Conservation (phyloP, 1,140 invertebrate species). For the Drosophila repleta region DNA sequence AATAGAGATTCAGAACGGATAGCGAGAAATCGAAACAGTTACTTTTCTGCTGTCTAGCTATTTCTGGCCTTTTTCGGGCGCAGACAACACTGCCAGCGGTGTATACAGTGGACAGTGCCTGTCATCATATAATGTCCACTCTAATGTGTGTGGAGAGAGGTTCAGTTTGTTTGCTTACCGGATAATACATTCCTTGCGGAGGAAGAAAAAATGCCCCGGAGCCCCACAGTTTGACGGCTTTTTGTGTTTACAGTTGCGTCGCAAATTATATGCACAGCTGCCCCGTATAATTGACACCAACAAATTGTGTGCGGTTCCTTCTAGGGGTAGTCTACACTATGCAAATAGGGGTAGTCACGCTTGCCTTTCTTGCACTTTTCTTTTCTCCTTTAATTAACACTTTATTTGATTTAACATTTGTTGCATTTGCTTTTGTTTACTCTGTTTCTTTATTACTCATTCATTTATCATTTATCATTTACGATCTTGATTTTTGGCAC, state of each 20-base stretch:
- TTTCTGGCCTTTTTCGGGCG: too few relatives aligned
- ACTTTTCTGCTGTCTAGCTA: too few relatives aligned
- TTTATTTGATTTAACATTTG: slow-evolving; percentile 31
- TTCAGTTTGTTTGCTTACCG: slow-evolving; percentile 87
- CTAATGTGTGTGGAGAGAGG: slow-evolving; percentile 29
- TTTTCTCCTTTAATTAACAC: slow-evolving; percentile 15
- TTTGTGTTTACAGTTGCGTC: slow-evolving; percentile 84
- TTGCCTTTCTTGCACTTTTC: slow-evolving; percentile 32
- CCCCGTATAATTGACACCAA: slow-evolving; percentile 19
- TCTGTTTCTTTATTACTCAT: slow-evolving; percentile 21
- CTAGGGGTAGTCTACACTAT: slow-evolving; percentile 24
- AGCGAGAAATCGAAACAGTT: too few relatives aligned
- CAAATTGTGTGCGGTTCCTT: slow-evolving; percentile 15
- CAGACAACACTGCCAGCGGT: too few relatives aligned
- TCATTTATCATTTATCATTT: slow-evolving; percentile 29
- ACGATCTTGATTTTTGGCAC: slow-evolving; percentile 52
- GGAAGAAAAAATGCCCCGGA: slow-evolving; percentile 96
- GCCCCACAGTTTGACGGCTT: slow-evolving; percentile 96
- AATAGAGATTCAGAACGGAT: too few relatives aligned
- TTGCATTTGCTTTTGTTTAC: slow-evolving; percentile 51
- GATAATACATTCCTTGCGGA: slow-evolving; percentile 96
- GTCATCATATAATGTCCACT: slow-evolving; percentile 12
- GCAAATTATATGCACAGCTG: slow-evolving; percentile 56
- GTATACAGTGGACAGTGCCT: too few relatives aligned
- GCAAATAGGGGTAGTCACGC: slow-evolving; percentile 38